Base-by-base conservation (phyloP, 2,113 vertebrate genomes). In the Dasyornis broadbenti region DNA sequence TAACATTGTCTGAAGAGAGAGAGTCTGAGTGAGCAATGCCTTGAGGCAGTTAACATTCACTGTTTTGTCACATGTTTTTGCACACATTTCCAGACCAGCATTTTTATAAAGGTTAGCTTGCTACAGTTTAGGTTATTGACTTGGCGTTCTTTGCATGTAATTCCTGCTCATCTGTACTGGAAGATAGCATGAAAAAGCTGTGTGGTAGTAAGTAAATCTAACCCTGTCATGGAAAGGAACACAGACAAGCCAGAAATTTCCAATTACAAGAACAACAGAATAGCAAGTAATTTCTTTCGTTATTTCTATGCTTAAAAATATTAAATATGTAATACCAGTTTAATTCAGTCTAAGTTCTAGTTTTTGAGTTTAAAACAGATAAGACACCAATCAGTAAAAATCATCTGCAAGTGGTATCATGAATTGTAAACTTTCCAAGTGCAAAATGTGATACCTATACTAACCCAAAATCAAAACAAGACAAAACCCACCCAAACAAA, bases 21-120 rank as follows among this genome's bases (percentile, higher is more conserved):
- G 57, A 73, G 50, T 73, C 84, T 59, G 63, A 71, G 60, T 94
- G 86, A 97, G 85, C 87, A 92, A 69, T 89, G 65, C 59, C 94
- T 80, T 63, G 50, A 70, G 87, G 56, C 75, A 44, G 78, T 63
- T 82, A 53, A 35, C 17, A 4, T 87, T 82, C 31, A 26, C 65
- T 47, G 14, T 77, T 94, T 50, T 66, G 28, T 77, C 77, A 75
- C 50, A 73, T 84, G 50, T 57, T 89, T 94, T 80, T 79, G 44
- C 56, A 63, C 59, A 40, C 8, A 24, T 59, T 91, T 93, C 40
- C 42, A 94, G 64, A 86, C 30, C 9, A 35, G 47, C 71, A 64
- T 85, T 87, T 92, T 93, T 39, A 13, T 78, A 26, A 85, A 82
- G 12, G 35, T 85, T 79, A 39, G 21, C 54, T 90, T 70, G 18